Evolutionary conservation across 2,797 vertebrate genomes (phyloP), one percentile per base, ranked within the genome.

Genomic region (Chaunax sp.): DNA sequence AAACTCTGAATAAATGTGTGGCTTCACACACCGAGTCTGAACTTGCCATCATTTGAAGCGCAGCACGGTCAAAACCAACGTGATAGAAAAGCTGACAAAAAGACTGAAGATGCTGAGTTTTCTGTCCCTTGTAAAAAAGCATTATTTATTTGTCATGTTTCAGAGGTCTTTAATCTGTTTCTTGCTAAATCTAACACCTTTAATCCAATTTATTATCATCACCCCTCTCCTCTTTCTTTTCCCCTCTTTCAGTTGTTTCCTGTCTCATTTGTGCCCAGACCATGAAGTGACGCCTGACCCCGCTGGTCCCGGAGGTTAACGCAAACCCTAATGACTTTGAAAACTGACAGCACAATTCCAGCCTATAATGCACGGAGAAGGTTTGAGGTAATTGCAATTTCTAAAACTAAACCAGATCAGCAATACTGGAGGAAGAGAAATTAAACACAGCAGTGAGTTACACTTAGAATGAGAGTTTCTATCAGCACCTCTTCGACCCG

Each of bases 1-100:
- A 88, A 70, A 72, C 70, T 60, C 67, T 40, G 59, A 78, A 87
- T 92, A 89, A 92, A 89, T 89, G 90, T 77, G 76, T 79, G 71
- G 83, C 66, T 51, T 83, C 59, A 50, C 1, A 65, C 64, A 46
- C 79, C 64, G 72, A 78, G 76, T 83, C 87, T 65, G 43, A 73
- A 77, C 59, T 75, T 71, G 85, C 80, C 82, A 77, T 78, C 47
- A 3, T 73, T 80, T 69, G 46, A 40, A 59, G 71, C 78, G 38
- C 69, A 72, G 65, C 68, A 75, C 28, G 63, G 83, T 84, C 77
- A 69, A 86, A 88, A 43, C 13, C 58, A 60, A 72, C 72, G 72
- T 61, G 66, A 73, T 30, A 72, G 43, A 75, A 62, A 70, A 54
- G 55, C 50, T 50, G 35, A 67, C 26, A 49, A 72, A 53, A 44